Percentiles rank a stretch among this genome's conserved stretches.
These are phyloP conservation scores for Cercopithecus mona DNA, from an alignment of 2,113 vertebrate species.

Conservation along the genomic window DNA sequence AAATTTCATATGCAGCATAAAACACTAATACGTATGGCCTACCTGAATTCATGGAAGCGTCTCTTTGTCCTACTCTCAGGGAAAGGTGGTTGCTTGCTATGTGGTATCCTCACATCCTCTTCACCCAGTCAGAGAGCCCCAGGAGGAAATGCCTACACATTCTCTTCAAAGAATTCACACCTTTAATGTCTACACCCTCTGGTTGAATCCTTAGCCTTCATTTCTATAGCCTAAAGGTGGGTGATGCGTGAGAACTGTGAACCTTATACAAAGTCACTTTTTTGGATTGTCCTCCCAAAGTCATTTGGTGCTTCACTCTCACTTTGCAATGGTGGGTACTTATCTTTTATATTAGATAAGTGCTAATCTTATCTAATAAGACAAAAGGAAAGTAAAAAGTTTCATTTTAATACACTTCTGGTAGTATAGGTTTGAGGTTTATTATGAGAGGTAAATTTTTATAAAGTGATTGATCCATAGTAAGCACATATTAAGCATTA, in stretches of 20 bases:
- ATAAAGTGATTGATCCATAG: not conserved
- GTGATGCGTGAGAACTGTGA: not conserved
- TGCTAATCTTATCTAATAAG: too few species aligned
- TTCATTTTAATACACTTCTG: not conserved
- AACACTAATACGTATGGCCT: not conserved
- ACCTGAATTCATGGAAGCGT: not conserved
- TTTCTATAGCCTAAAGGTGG: not conserved
- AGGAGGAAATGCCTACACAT: not conserved
- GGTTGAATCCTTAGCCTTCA: not conserved
- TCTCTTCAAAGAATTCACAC: not conserved
- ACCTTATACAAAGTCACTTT: not conserved
- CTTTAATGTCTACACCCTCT: not conserved
- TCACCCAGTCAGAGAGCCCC: not conserved
- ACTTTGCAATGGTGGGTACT: not conserved
- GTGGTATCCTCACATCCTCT: not conserved
- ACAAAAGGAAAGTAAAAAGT: not conserved
- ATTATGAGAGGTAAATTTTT: not conserved
- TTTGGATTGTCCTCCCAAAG: not conserved
- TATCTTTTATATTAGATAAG: not conserved
- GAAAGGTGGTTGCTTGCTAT: not conserved
- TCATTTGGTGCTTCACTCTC: not conserved
- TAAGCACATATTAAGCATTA: not conserved
- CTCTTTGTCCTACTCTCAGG: not conserved
- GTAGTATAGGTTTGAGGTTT: not conserved
- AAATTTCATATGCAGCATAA: not conserved